Base-by-base conservation (phyloP, 2,888 invertebrate species). In the Gnatocerus cornutus region DNA sequence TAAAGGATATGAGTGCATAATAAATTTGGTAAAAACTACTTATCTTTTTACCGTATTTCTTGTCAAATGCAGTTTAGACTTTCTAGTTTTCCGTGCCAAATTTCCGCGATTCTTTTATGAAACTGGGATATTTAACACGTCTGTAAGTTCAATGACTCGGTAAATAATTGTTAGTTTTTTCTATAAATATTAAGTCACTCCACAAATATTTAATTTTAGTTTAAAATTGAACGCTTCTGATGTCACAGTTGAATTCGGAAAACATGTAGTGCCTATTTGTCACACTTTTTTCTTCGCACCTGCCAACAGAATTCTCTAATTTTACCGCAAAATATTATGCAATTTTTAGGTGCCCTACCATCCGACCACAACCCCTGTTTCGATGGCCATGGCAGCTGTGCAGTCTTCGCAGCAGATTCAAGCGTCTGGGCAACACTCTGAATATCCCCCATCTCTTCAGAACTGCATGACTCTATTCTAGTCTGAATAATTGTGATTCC, bases 391-490 rank as follows among this genome's bases (percentile, higher is more conserved):
- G 77, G 85, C 85, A 16, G 85, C 84, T 41, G 85, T 83, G 9
- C 85, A 85, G 71, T 82, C 83, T 3, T 83, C 85, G 0, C 85
- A 85, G 73, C 85, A 84, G 76, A 84, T 84, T 69, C 85, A 84
- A 77, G 80, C 81, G 29, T 79, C 85, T 5, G 77, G 79, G 4
- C 85, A 84, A 73, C 80, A 84, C 62, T 71, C 78, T 27, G 85
- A 85, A 48, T 85, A 85, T 77, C 84, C 85, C 12, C 81, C 84
- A 14, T 80, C 84, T 56, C 76, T 85, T 58, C 85, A 85, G 75
- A 85, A 85, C 69, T 85, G 85, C 72, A 85, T 85, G 85, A 84
- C 85, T 37, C 75, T 85, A 61, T 85, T 85, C 78, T 85, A 85
- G 76, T 73, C 73, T 59, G 62, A 64, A 41, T 48, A 45, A 30